Evolutionary conservation across 2,888 invertebrate species (phyloP).

Genomic region (Autographa pulchrina): DNA sequence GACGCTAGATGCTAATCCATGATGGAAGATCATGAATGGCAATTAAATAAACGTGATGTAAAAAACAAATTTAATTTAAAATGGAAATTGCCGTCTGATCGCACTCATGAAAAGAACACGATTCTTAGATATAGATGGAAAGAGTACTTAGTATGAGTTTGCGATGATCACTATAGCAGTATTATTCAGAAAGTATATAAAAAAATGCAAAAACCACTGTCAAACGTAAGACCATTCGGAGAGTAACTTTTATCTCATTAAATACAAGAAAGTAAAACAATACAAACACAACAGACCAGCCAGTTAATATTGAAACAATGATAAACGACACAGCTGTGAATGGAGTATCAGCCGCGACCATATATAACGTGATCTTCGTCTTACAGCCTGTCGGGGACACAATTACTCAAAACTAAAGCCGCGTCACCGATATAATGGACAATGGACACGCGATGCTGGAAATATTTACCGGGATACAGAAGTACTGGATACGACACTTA

Average conservation of each 20-base stretch:
- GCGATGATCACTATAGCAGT: too few relatives aligned
- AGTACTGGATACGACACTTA: conserved; percentile 31
- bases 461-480: conserved; percentile 56
- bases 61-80: too few relatives aligned
- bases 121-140: too few relatives aligned
- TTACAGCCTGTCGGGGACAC: conserved; percentile 64
- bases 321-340: conserved; percentile 56
- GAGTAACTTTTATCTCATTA: neutral
- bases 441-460: conserved; percentile 70
- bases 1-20: too few relatives aligned
- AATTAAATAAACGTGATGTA: too few relatives aligned
- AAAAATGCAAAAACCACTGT: too few relatives aligned
- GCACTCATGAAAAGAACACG: too few relatives aligned
- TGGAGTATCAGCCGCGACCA: conserved; percentile 54
- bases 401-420: conserved; percentile 77
- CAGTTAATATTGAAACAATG: conserved; percentile 54
- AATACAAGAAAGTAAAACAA: conserved; percentile 9
- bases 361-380: conserved; percentile 63
- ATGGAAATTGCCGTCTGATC: too few relatives aligned
- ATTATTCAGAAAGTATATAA: too few relatives aligned
- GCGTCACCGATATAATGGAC: conserved; percentile 75
- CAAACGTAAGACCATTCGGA: neutral
- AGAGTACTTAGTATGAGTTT: too few relatives aligned
- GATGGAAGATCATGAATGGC: too few relatives aligned
- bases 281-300: conserved; percentile 13